Base-by-base conservation (phyloP, 2,888 invertebrate species). In the Leucania comma region DNA sequence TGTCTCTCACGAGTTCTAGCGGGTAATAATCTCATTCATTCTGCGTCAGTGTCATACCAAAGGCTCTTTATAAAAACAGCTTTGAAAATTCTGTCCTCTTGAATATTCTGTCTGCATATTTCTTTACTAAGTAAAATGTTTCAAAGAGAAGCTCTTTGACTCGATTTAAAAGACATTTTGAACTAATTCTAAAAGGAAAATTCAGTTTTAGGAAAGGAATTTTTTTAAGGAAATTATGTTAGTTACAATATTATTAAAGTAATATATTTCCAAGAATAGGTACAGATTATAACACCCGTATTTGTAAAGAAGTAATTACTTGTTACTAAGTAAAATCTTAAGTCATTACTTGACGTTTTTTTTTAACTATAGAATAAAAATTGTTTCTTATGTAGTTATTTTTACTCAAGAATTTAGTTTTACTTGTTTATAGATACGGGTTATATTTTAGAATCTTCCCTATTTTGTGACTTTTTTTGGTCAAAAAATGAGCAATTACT, bases 11-110 rank as follows among this genome's bases (percentile, higher is more conserved):
- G 32, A 58, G 51, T 51, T 9, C 14, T 61, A 48, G 56, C 35
- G 35, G 14, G 29, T 72, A 62, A 48, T 58, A 46, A 53, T 58
- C 51, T 79, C 29, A 79, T 75, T 75, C 72, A 62, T 58, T 72
- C 48, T 48, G 29, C 61, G 22, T 22, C 66, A 60, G 42, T 60
- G 32, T 62, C 29, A 57, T 46, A 50, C 32, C 59, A 73, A 62
- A 72, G 29, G 38, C 26, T 57, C 20, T 59, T 29, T 5, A 22
- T 58, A 58, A 26, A 72, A 78, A 12, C 22, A n/a, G 24, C 46
- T 72, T 78, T 72, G 17, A 72, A 42, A 29, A 57, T 29, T 42
- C 17, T 17, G 17, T 42, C 35, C 51, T 32, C 20, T 53, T 72
- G 73, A 58, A 72, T 72, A 78, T 78, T 71, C 57, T 5, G 20